Evolutionary conservation across 2,113 vertebrate genomes (phyloP).

Genomic region (Grallaria varia): DNA sequence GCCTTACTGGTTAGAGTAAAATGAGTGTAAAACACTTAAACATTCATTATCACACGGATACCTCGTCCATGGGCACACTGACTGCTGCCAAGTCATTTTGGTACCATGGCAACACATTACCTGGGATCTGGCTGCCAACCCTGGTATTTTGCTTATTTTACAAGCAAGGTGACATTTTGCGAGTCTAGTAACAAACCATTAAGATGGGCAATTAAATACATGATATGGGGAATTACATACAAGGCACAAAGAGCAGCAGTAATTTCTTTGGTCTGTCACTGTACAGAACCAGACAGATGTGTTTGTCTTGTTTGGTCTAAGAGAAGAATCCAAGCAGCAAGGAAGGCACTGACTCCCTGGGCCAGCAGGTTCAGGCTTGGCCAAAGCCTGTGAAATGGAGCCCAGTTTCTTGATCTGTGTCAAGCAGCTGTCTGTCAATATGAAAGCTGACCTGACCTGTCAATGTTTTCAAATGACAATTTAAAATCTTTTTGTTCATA

Average conservation of each 20-base stretch:
- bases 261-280: not conserved
- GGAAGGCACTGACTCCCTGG: not conserved
- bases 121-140: not conserved
- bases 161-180: not conserved
- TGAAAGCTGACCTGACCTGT: not conserved
- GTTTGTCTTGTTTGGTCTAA: not conserved
- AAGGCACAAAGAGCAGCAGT: not conserved
- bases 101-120: not conserved
- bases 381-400: not conserved
- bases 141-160: not conserved
- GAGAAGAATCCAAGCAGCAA: not conserved
- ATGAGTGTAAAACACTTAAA: not conserved
- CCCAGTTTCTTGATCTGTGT: not conserved
- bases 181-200: not conserved
- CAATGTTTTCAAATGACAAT: not conserved
- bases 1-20: not conserved
- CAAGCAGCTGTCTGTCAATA: not conserved
- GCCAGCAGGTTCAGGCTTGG: not conserved
- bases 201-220: not conserved
- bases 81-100: accelerated
- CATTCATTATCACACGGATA: not conserved
- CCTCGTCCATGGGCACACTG: accelerated
- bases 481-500: not conserved
- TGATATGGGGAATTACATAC: not conserved
- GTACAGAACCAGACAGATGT: not conserved